A percentile compares a stretch with the other conserved stretches of the same genome.
Evolutionary conservation across 2,888 invertebrate species (phyloP).

Genomic region (Ecdyonurus torrentis): DNA sequence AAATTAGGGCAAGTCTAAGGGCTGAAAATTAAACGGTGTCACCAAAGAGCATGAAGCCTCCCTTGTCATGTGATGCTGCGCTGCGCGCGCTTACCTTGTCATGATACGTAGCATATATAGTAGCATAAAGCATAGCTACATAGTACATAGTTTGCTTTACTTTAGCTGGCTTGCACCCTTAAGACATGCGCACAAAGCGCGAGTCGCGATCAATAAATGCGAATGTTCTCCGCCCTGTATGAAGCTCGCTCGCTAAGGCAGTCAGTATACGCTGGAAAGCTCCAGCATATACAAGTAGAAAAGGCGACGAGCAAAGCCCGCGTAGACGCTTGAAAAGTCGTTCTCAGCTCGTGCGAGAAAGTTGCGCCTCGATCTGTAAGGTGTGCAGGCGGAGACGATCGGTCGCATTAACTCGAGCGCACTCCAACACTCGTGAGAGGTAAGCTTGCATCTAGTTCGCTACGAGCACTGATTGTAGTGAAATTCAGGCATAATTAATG

Average conservation of each 20-base stretch:
- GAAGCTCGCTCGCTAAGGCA: too few relatives aligned
- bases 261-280: not conserved
- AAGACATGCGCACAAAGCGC: not conserved
- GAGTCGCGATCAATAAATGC: not conserved
- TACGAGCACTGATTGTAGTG: too few relatives aligned
- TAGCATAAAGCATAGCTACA: not conserved
- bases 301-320: not conserved
- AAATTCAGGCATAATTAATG: too few relatives aligned
- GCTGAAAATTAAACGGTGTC: too few relatives aligned
- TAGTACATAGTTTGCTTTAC: not conserved
- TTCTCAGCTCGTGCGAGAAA: not conserved
- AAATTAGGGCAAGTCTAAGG: not conserved
- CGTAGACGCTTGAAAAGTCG: not conserved
- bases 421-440: too few relatives aligned
- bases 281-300: too few relatives aligned
- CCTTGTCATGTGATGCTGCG: not conserved
- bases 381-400: too few relatives aligned
- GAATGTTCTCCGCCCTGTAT: not conserved
- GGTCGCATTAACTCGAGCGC: too few relatives aligned
- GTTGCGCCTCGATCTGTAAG: too few relatives aligned
- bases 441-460: too few relatives aligned
- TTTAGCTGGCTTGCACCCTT: not conserved
- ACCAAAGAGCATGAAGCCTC: too few relatives aligned
- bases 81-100: not conserved
- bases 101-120: not conserved